phyloP scores from a whole-genome alignment of 2,888 invertebrate species.

The Clostera curtula region DNA sequence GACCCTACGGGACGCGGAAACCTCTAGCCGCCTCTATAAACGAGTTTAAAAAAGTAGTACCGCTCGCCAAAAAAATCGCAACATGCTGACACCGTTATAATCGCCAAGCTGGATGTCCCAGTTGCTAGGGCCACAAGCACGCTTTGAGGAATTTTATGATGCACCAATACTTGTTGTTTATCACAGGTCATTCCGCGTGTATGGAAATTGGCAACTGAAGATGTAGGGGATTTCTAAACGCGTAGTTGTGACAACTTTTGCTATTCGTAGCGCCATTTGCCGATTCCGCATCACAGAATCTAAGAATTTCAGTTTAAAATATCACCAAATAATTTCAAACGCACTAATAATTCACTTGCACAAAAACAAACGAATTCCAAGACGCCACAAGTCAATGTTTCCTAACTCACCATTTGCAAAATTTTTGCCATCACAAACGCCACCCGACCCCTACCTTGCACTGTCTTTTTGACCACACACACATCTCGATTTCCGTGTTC shows the following conservation, averaged over 20 bases:
- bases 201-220: slow-evolving; percentile 53
- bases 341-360: slow-evolving; percentile 60
- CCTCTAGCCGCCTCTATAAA: slow-evolving; percentile 74
- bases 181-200: slow-evolving; percentile 61
- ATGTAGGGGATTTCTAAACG: slow-evolving; percentile 67
- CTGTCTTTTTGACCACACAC: slow-evolving; percentile 79
- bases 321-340: slow-evolving; percentile 56
- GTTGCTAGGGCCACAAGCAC: slow-evolving; percentile 65
- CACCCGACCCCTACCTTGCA: slow-evolving; percentile 86
- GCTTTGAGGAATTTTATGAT: slow-evolving; percentile 57
- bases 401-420: slow-evolving; percentile 85
- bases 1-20: slow-evolving; percentile 75
- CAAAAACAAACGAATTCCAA: slow-evolving; percentile 47
- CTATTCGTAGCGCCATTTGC: slow-evolving; percentile 75
- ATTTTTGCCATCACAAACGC: slow-evolving; percentile 86
- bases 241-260: slow-evolving; percentile 74
- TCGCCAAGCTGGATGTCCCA: slow-evolving; percentile 75
- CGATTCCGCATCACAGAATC: slow-evolving; percentile 67
- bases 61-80: slow-evolving; percentile 76
- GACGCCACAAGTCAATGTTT: slow-evolving; percentile 57
- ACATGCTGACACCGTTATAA: slow-evolving; percentile 77
- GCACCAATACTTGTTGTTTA: slow-evolving; percentile 62
- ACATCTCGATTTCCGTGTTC: slow-evolving; percentile 76
- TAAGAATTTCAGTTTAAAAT: slow-evolving; percentile 58
- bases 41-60: slow-evolving; percentile 76